Evolutionary conservation across 1,140 invertebrate species (phyloP).

Genomic region (Sitobion miscanthi): DNA sequence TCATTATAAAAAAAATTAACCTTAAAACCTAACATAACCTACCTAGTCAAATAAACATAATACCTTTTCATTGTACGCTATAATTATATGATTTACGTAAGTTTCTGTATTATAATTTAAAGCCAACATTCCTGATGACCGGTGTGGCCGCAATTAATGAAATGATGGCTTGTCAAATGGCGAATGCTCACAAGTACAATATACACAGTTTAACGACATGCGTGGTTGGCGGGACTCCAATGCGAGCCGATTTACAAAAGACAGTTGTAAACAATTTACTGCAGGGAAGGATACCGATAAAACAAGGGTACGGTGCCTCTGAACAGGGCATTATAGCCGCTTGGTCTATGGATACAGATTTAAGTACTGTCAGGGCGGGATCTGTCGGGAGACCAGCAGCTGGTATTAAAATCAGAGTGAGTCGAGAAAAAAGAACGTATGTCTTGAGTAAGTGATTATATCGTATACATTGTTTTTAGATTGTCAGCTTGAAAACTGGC

Average conservation of each 20-base stretch:
- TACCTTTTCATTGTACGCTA: neutral
- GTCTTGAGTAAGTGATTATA: neutral
- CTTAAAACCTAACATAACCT: no score
- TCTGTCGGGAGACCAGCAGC: neutral
- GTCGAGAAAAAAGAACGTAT: neutral
- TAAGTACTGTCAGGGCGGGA: neutral
- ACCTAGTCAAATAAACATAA: neutral
- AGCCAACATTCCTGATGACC: constrained; percentile 31
- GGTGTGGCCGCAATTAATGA: neutral
- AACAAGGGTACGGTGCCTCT: neutral
- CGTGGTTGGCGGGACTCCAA: constrained; percentile 3
- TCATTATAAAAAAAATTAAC: no score
- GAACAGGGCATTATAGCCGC: constrained; percentile 19
- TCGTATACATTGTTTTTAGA: neutral
- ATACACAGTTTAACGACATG: neutral
- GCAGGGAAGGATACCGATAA: neutral
- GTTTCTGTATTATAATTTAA: no score
- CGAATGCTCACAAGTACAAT: neutral
- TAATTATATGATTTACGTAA: neutral
- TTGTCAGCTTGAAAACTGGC: neutral
- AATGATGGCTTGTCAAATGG: neutral
- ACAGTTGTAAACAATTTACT: neutral
- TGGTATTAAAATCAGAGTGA: neutral
- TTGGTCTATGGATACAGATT: neutral
- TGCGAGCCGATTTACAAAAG: neutral